Percentiles rank a stretch among this genome's conserved stretches.
Evolutionary conservation across 2,113 vertebrate species (phyloP).

Genomic region (Turdus rufiventris): DNA sequence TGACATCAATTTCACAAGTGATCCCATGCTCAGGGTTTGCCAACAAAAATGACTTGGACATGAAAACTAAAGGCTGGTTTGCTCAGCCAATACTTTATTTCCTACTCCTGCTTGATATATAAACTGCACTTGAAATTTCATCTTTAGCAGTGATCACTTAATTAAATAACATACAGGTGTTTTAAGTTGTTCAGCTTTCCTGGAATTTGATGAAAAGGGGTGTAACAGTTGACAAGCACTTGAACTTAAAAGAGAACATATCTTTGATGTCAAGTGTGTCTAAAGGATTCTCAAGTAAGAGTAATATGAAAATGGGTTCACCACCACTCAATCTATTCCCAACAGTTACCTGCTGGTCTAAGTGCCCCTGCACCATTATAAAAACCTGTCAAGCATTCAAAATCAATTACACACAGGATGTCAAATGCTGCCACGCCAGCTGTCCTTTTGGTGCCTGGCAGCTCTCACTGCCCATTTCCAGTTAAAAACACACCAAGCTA

Average conservation of each 20-base stretch:
- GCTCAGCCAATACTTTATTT: not conserved
- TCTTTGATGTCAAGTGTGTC: constrained; percentile 55
- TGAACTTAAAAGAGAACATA: constrained; percentile 28
- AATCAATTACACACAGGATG: constrained; percentile 70
- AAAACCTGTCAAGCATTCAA: constrained; percentile 68
- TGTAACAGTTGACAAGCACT: not conserved
- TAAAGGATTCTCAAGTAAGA: constrained; percentile 55
- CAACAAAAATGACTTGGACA: not conserved
- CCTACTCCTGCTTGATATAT: not conserved
- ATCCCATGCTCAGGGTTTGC: not conserved
- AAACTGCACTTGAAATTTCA: not conserved
- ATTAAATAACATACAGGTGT: not conserved
- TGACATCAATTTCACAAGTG: not conserved
- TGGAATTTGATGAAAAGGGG: constrained; percentile 8
- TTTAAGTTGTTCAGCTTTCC: not conserved
- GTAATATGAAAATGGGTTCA: constrained; percentile 56
- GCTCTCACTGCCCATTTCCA: constrained; percentile 25
- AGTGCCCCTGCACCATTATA: constrained; percentile 52
- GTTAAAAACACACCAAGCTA: constrained; percentile 7
- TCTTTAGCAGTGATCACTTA: not conserved
- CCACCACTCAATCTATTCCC: constrained; percentile 67
- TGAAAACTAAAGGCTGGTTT: not conserved
- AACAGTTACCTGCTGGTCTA: constrained; percentile 55
- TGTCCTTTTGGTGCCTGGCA: constrained; percentile 40
- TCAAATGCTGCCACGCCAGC: constrained; percentile 60